Percentiles rank a stretch among this genome's conserved stretches.
These are phyloP conservation scores for Nyctibius bracteatus DNA, from an alignment of 2,113 vertebrate genomes.

Conservation along the genomic window DNA sequence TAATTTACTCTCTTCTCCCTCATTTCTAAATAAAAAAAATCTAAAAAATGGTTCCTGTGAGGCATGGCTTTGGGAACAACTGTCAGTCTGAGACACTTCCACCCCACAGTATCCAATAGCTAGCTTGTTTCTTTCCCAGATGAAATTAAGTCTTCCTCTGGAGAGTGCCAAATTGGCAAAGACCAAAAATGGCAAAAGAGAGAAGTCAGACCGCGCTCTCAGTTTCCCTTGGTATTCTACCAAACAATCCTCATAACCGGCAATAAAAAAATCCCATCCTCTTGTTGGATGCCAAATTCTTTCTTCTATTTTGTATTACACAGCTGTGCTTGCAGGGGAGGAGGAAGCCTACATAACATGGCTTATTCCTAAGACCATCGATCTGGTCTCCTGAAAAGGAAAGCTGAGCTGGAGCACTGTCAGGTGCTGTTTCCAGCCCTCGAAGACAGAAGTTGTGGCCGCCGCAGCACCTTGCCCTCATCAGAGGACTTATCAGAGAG, in stretches of 20 bases:
- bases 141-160: constrained; percentile 28
- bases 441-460: not conserved
- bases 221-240: constrained; percentile 6
- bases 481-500: not conserved
- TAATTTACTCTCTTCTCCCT: not conserved
- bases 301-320: not conserved
- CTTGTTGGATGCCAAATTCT: not conserved
- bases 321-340: constrained; percentile 14
- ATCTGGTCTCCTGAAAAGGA: not conserved
- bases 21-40: not conserved
- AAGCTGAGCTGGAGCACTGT: not conserved
- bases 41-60: not conserved
- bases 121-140: constrained; percentile 1
- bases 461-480: not conserved
- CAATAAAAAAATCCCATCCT: not conserved
- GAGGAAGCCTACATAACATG: not conserved
- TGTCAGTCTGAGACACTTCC: not conserved
- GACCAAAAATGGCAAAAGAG: not conserved
- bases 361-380: not conserved
- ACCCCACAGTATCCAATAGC: not conserved
- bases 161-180: constrained; percentile 11
- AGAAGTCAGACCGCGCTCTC: not conserved
- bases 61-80: not conserved
- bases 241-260: not conserved
- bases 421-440: not conserved